Evolutionary conservation across 2,113 vertebrate genomes (phyloP).

Genomic region (Melanerpes formicivorus): DNA sequence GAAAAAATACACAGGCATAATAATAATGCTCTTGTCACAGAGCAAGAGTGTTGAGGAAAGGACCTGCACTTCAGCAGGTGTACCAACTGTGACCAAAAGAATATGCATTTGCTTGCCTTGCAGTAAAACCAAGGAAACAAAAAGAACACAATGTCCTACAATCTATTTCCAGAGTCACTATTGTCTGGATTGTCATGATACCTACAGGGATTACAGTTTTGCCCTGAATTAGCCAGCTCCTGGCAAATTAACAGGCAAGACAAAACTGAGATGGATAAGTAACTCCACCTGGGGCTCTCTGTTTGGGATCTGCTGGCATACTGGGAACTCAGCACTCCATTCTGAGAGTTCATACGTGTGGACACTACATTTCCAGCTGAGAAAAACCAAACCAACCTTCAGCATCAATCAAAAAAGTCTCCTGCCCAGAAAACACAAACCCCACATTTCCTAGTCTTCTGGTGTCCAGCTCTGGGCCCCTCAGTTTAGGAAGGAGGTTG

Average conservation of each 20-base stretch:
- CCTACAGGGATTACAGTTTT: neutral
- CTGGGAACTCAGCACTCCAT: neutral
- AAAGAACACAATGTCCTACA: neutral
- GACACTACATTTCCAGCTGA: neutral
- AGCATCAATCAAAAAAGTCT: neutral
- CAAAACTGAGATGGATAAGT: neutral
- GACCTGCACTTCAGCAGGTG: neutral
- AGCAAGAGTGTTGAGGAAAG: neutral
- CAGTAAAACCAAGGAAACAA: neutral
- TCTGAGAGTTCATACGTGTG: neutral
- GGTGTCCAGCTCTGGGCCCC: no score
- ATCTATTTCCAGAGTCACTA: neutral
- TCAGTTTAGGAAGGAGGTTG: no score
- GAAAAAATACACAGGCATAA: conserved; percentile 44
- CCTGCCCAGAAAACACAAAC: neutral
- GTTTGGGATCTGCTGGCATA: neutral
- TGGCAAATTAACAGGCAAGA: neutral
- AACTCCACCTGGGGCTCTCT: neutral
- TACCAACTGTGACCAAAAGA: neutral
- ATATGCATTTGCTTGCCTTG: neutral
- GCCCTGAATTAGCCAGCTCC: neutral
- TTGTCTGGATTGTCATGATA: neutral
- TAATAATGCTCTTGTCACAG: neutral
- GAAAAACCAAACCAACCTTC: neutral
- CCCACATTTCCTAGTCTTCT: neutral